Percentiles rank a stretch among this genome's conserved stretches.
These are phyloP conservation scores for Eurytoma adleriae DNA, from an alignment of 2,888 invertebrate species.

Conservation along the genomic window DNA sequence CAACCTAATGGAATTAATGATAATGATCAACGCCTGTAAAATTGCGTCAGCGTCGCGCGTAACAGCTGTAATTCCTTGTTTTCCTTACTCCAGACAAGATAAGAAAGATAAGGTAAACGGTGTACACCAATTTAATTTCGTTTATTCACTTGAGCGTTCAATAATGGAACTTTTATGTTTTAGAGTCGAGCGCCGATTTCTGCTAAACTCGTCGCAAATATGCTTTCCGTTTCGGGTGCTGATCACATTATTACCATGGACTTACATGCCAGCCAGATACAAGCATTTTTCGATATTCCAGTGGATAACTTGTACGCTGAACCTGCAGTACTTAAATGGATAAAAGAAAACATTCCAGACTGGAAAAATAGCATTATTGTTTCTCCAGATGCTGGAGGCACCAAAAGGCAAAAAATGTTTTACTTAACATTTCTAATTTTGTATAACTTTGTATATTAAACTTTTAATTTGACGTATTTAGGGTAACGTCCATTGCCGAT, in stretches of 20 bases:
- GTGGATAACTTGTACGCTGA: conserved; percentile 98
- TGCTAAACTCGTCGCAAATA: conserved; percentile 96
- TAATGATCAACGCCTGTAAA: conserved; percentile 98
- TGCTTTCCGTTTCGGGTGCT: conserved; percentile 95
- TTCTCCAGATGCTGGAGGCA: conserved; percentile 97
- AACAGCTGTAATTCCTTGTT: conserved; percentile 96
- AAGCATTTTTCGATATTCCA: conserved; percentile 97
- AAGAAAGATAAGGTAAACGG: conserved; percentile 92
- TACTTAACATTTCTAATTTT: background rate
- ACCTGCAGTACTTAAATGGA: conserved; percentile 96
- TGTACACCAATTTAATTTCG: background rate
- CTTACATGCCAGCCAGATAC: conserved; percentile 96
- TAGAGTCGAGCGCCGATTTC: conserved; percentile 95
- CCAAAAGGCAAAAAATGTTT: conserved; percentile 83
- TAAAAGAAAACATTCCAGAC: conserved; percentile 94
- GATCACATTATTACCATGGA: conserved; percentile 99
- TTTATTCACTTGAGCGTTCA: no score
- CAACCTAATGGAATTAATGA: conserved; percentile 95
- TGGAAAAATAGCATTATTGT: conserved; percentile 96
- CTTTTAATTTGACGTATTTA: conserved; percentile 66
- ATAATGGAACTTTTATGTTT: background rate
- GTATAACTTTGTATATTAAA: background rate
- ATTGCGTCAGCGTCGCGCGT: conserved; percentile 95
- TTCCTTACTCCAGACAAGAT: conserved; percentile 96
- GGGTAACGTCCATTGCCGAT: conserved; percentile 86